Conservation (phyloP, 2,797 vertebrate species). For the Rhyacichthys aspro region DNA sequence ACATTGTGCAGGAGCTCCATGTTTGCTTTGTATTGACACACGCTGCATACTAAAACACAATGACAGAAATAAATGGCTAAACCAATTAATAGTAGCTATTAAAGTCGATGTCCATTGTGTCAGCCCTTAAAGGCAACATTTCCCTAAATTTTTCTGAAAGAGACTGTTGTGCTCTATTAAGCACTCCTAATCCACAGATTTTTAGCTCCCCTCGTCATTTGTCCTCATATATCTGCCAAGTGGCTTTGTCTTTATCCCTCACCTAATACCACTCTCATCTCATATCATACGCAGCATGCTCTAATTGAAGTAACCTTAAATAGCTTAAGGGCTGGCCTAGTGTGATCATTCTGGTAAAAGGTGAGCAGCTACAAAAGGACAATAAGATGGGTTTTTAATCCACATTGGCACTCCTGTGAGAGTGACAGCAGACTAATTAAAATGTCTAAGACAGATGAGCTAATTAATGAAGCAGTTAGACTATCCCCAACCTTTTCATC, state of each 20-base stretch:
- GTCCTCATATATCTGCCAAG: slow-evolving; percentile 18
- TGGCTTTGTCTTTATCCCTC: slow-evolving; percentile 16
- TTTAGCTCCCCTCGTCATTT: background rate
- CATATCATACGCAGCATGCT: slow-evolving; percentile 35
- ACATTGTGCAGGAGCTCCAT: no score
- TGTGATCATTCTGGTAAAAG: slow-evolving; percentile 32
- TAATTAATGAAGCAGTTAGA: slow-evolving; percentile 62
- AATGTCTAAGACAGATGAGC: slow-evolving; percentile 50
- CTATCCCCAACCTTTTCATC: slow-evolving; percentile 24
- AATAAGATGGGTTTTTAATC: slow-evolving; percentile 41
- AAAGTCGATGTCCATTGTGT: no score
- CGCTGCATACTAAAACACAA: no score
- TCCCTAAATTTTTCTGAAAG: no score
- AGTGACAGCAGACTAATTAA: slow-evolving; percentile 64
- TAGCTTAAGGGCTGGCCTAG: slow-evolving; percentile 14
- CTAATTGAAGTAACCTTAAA: slow-evolving; percentile 52
- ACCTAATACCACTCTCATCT: slow-evolving; percentile 38
- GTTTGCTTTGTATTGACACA: no score
- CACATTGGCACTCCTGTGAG: slow-evolving; percentile 30
- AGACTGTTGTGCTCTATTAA: no score
- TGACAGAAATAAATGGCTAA: no score
- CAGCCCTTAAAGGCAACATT: slow-evolving; percentile 4
- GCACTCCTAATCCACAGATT: no score
- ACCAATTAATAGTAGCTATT: no score
- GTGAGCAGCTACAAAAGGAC: slow-evolving; percentile 30